These are phyloP conservation scores for Odontophorus gujanensis DNA, from an alignment of 2,113 vertebrate genomes.

Conservation along the genomic window DNA sequence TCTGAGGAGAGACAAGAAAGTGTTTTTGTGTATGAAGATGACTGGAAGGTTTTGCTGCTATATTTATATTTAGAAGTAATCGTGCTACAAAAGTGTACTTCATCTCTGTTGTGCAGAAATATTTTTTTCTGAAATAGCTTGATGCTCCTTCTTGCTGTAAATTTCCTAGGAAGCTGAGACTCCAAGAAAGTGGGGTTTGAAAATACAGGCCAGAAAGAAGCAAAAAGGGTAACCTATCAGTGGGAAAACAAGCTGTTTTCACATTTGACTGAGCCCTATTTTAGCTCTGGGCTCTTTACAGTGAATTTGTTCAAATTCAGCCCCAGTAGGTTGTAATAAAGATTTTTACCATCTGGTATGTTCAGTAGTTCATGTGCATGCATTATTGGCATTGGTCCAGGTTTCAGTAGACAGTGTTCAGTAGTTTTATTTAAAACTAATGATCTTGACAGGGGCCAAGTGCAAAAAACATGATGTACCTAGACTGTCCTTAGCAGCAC, in stretches of 20 bases:
- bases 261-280: conserved; percentile 10
- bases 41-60: not conserved
- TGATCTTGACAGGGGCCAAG: not conserved
- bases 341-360: conserved; percentile 39
- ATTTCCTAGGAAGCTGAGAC: not conserved
- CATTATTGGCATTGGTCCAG: conserved; percentile 31
- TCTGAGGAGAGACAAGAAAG: not conserved
- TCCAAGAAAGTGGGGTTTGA: not conserved
- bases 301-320: conserved; percentile 35
- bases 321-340: conserved; percentile 14
- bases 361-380: conserved; percentile 37
- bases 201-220: not conserved
- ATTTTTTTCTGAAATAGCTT: not conserved
- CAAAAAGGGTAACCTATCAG: not conserved
- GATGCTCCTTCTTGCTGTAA: not conserved
- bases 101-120: not conserved
- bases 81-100: not conserved
- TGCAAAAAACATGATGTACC: not conserved
- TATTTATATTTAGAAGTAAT: not conserved
- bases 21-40: not conserved
- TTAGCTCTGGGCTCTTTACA: conserved; percentile 45
- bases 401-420: not conserved
- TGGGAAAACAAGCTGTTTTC: not conserved
- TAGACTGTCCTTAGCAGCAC: not conserved
- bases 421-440: conserved; percentile 10